Base-by-base conservation (phyloP, 2,888 invertebrate species). In the Melinaea marsaeus region DNA sequence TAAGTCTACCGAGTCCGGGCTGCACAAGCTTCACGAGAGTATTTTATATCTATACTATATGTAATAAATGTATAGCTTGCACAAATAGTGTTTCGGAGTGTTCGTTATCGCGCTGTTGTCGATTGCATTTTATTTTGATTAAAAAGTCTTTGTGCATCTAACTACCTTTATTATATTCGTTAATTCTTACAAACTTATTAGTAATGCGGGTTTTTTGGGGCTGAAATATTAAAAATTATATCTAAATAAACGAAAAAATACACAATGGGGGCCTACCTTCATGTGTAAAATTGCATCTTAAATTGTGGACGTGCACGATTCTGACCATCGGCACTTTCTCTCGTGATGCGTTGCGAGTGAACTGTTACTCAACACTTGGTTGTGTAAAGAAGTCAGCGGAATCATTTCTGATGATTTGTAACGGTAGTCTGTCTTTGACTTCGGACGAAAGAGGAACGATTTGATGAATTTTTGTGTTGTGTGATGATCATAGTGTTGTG, bases 261-360 rank as follows among this genome's bases (percentile, higher is more conserved):
- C 72, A 75, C 75, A 78, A 82, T 78, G 78, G 75, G 75, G 78
- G 72, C 74, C 72, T 72, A 71, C 72, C 73, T 78, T 78, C 78
- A 77, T 78, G 77, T 76, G 77, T 76, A 78, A 79, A 78, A 77
- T 78, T 80, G 79, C 84, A 85, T 86, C 85, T 84, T 73, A 70
- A 69, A 71, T 74, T 74, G 73, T 75, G 75, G 70, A 74, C 79
- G 77, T 81, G 77, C 78, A 79, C 79, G 73, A 61, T 68, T 66
- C 78, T 83, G 79, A 72, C 75, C 75, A 78, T 83, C 81, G 78
- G 75, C 76, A 89, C 89, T 89, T 90, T 89, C 90, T 86, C 88
- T 83, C 79, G 81, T 79, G 84, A 85, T 86, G 83, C 81, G 80
- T 80, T 79, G 81, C 78, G 76, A 78, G 79, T 78, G 68, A 72